These are phyloP conservation scores for Mobula birostris DNA, from an alignment of 2,113 vertebrate genomes.

Conservation along the genomic window DNA sequence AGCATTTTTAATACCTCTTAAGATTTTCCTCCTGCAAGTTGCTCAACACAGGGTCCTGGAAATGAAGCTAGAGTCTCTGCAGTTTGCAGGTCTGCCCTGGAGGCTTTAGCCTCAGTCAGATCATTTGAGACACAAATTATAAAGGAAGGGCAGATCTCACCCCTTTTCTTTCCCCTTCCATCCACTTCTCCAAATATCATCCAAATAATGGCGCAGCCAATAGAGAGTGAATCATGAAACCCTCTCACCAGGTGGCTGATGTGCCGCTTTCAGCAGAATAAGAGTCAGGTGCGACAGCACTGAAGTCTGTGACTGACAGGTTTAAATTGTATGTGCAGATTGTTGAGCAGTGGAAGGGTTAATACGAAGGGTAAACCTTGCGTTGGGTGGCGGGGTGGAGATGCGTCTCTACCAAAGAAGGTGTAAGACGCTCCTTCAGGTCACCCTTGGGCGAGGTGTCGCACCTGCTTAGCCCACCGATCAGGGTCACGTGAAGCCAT, in stretches of 20 bases:
- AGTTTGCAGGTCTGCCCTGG: not conserved
- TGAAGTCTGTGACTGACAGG: not conserved
- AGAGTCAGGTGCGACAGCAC: not conserved
- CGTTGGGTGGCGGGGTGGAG: too few species aligned
- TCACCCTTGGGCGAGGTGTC: too few species aligned
- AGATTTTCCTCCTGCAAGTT: not conserved
- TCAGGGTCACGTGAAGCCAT: too few species aligned
- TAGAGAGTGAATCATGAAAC: not conserved
- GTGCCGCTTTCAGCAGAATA: not conserved
- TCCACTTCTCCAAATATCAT: constrained; percentile 37
- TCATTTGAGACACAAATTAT: not conserved
- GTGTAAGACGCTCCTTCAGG: too few species aligned
- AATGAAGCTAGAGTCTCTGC: too few species aligned
- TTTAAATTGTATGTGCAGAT: not conserved
- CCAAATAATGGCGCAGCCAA: not conserved
- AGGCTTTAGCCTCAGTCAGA: not conserved
- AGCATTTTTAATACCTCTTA: not conserved
- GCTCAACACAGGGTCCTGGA: too few species aligned
- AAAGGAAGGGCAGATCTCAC: not conserved
- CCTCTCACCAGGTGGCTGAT: not conserved
- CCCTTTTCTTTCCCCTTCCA: constrained; percentile 35
- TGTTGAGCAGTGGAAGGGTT: too few species aligned
- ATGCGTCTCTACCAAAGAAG: too few species aligned
- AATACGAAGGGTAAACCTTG: too few species aligned
- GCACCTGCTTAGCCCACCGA: too few species aligned